Conservation (phyloP, 1,140 invertebrate species). For the Adoxophyes honmai region DNA sequence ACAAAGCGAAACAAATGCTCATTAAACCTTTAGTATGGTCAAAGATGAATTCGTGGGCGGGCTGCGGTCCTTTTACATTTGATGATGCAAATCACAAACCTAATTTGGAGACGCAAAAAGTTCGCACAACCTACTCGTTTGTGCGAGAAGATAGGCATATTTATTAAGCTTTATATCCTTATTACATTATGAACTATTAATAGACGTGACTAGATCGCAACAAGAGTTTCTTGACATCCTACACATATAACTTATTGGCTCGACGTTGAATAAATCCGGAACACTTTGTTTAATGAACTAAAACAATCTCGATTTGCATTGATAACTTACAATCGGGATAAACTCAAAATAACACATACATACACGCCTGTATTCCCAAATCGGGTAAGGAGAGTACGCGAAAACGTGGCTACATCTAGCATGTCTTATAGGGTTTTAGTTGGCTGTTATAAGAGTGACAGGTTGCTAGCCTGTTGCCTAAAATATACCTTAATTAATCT, state of each 20-base stretch:
- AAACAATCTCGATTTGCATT: no score
- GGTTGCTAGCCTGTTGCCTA: no score
- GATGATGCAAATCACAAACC: background rate
- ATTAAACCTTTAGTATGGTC: slow-evolving; percentile 12
- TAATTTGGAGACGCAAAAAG: background rate
- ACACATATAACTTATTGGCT: no score
- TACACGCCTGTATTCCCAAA: no score
- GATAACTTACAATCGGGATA: no score
- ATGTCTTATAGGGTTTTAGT: no score
- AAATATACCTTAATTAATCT: no score
- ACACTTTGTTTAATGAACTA: slow-evolving; percentile 9
- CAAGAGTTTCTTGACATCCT: no score
- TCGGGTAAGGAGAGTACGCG: no score
- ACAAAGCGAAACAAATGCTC: slow-evolving; percentile 31
- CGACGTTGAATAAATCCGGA: background rate
- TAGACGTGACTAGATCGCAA: background rate
- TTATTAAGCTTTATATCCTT: background rate
- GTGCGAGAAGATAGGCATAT: background rate
- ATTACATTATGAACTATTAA: slow-evolving; percentile 5
- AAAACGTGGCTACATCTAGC: no score
- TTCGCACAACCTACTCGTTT: background rate
- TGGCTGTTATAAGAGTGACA: no score
- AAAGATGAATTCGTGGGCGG: slow-evolving; percentile 35
- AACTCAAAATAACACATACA: no score
- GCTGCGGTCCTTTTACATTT: slow-evolving; percentile 12